Base-by-base conservation (phyloP, 2,888 invertebrate genomes). In the Ganaspis brasiliensis region DNA sequence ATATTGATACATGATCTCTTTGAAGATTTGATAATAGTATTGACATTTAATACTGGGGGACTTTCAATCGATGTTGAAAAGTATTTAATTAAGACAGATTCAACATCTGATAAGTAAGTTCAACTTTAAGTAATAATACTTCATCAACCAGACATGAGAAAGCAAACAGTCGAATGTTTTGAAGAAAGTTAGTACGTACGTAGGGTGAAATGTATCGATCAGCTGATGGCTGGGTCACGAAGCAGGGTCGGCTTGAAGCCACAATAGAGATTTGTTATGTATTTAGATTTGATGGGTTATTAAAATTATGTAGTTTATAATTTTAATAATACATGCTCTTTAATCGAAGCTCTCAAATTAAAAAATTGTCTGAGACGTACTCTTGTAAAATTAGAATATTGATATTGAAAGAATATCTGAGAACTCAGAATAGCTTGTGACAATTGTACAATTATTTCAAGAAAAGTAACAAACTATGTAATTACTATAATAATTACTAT, bases 201-300 rank as follows among this genome's bases (percentile, higher is more conserved):
- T 76, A 81, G 83, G 83, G 84, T 86, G 86, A 86, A 86, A 85
- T 87, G 87, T 87, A 88, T 87, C 87, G 87, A 88, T 88, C 88
- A 88, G 87, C 87, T 87, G 87, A 86, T 85, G 87, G 84, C 86
- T 85, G 85, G 87, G 87, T 86, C 87, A 86, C 85, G 86, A 83
- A 85, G 84, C 81, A 78, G 83, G 75, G 82, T 79, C 81, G 71
- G 49, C 16, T 49, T 49, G 16, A 49, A 49, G 16, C 16, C 19
- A 56, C 56, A 57, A 49, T 67, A 76, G 71, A 71, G 75, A 77
- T 76, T 76, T 71, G 72, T 76, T 77, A 75, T 77, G 76, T 74
- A 80, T 79, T 82, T 81, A 73, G 74, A 79, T 83, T 77, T 77
- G 72, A 79, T 75, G 31, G 26, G 63, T 24, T 10, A 71, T 19